A percentile compares a stretch with the other conserved stretches of the same genome.
These are phyloP conservation scores for Leptinotarsa peninsularis DNA, from an alignment of 2,888 invertebrate genomes.

Conservation along the genomic window DNA sequence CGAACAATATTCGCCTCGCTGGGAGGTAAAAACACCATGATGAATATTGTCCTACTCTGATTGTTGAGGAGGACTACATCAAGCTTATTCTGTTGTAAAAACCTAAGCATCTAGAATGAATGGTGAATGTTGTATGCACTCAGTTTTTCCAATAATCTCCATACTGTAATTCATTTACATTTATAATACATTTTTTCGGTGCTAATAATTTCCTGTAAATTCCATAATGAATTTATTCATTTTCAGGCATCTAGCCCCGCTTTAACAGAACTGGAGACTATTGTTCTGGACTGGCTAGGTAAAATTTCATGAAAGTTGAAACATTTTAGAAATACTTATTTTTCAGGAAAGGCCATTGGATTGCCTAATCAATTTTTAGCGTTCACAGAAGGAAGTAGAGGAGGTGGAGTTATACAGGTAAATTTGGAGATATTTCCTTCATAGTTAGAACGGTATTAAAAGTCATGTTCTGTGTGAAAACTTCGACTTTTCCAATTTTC, in stretches of 20 bases:
- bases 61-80: too few species aligned
- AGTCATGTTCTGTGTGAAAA: too few species aligned
- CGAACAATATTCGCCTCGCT: too few species aligned
- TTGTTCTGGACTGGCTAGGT: conserved; percentile 96
- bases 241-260: conserved; percentile 85
- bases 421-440: conserved; percentile 39
- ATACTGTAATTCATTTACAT: not conserved
- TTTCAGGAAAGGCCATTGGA: conserved; percentile 87
- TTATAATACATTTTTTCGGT: too few species aligned
- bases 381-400: conserved; percentile 84
- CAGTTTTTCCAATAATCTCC: not conserved
- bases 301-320: conserved; percentile 51
- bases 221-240: conserved; percentile 1
- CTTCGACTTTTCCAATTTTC: too few species aligned
- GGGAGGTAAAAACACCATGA: too few species aligned
- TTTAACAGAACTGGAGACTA: conserved; percentile 91
- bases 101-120: too few species aligned
- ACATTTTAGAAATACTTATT: conserved; percentile 7
- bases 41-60: too few species aligned
- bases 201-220: too few species aligned
- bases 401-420: conserved; percentile 96
- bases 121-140: too few species aligned
- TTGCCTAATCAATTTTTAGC: conserved; percentile 90
- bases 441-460: too few species aligned
- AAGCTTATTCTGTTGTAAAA: too few species aligned